Percentiles rank a stretch among this genome's conserved stretches.
phyloP scores from a whole-genome alignment of 2,888 invertebrate species.

The Cephus sareptanus region DNA sequence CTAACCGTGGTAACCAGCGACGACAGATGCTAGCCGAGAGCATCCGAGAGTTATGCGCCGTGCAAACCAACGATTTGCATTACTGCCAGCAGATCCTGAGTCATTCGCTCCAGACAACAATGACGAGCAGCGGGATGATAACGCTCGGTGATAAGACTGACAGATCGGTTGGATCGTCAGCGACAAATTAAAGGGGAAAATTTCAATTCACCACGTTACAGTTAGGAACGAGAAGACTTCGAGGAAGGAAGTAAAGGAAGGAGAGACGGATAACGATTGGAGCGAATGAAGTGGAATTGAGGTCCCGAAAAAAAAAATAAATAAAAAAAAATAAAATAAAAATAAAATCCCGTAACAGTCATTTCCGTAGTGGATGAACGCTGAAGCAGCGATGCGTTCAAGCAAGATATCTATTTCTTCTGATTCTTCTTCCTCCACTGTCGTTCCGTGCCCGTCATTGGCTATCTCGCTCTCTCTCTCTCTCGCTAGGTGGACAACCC shows the following conservation, averaged over 20 bases:
- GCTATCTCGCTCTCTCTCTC: too few species aligned
- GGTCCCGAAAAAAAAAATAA: background rate
- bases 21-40: slow-evolving; percentile 54
- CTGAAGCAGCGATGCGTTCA: slow-evolving; percentile 35
- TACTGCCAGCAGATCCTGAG: slow-evolving; percentile 16
- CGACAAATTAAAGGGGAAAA: background rate
- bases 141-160: background rate
- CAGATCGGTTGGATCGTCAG: too few species aligned
- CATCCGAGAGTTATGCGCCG: slow-evolving; percentile 8
- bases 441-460: too few species aligned
- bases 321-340: background rate
- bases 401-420: slow-evolving; percentile 31
- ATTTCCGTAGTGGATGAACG: slow-evolving; percentile 24
- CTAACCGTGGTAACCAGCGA: slow-evolving; percentile 44
- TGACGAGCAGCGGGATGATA: background rate
- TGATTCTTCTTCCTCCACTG: slow-evolving; percentile 15
- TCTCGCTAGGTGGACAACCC: too few species aligned
- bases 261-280: slow-evolving; percentile 4
- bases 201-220: slow-evolving; percentile 1
- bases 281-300: background rate
- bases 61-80: slow-evolving; percentile 42
- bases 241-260: background rate
- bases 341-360: background rate
- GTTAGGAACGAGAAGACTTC: slow-evolving; percentile 17
- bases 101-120: background rate